Base-by-base conservation (phyloP, 2,888 invertebrate genomes). In the Bombyx huttoni region DNA sequence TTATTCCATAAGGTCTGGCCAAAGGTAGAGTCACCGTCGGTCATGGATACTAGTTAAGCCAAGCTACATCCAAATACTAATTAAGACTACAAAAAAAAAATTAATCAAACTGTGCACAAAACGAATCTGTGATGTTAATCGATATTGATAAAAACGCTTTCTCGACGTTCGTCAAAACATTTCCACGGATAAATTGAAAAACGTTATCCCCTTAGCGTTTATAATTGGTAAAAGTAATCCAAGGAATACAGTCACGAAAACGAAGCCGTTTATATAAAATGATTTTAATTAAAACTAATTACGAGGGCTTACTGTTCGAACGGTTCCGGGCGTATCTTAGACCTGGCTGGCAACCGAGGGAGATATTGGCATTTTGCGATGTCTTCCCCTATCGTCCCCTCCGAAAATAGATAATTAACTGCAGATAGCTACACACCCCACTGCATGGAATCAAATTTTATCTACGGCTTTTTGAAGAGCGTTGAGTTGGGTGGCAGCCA, bases 271-370 rank as follows among this genome's bases (percentile, higher is more conserved):
- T 67, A 70, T 74, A 67, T 68, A 62, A 69, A 68, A 75, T 65
- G 71, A 70, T 71, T 83, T 84, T 85, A 84, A 85, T 84, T 83
- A 84, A 86, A 85, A 80, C 76, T 80, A 81, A 84, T 85, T 82
- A 81, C 75, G 64, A 63, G 12, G 73, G 75, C 75, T 73, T 75
- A 73, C 70, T 72, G 72, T 76, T 74, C 68, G 72, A 67, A 75
- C 75, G 73, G 73, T 68, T 70, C 67, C 63, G 65, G 65, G 62
- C 65, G 74, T 75, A 78, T 77, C 77, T 78, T 70, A 63, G 67
- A 62, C 65, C 67, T 61, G 60, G 69, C 63, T 70, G 66, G 68
- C 62, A 56, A 62, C 65, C 56, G 59, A 73, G 79, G 82, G 78
- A 75, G 78, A 70, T 73, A 77, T 78, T 73, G 81, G 74, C 73